Evolutionary conservation across 1,140 invertebrate genomes (phyloP), one percentile per base, ranked within the genome.

Genomic region (Charaxes varanes): DNA sequence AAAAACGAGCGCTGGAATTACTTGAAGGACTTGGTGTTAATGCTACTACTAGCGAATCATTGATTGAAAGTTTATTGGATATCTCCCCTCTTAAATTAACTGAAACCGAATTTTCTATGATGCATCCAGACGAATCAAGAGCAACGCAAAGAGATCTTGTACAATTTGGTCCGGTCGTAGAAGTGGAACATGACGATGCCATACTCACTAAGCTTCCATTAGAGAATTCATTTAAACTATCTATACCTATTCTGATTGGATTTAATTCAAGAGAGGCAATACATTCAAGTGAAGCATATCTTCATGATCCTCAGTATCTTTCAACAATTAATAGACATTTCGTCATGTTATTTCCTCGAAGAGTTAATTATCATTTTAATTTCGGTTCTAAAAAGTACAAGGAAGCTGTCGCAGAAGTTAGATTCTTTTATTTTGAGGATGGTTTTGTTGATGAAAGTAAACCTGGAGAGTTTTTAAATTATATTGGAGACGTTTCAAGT

Each of bases 161-260:
- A 10, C 62, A 84, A 2, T 87, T 86, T 62, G 78, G 76, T 2
- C 86, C 87, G 7, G 69, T 81, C 7, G 34, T 88, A 16, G 85
- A 88, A 78, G 64, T 79, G 21, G 58, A 77, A 6, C 63, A 79
- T 52, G 47, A 66, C 22, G 67, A 81, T 23, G 79, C 86, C 2
- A 71, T 89, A 11, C 48, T 88, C 3, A 83, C 82, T 1, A 58
- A 83, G 53, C 40, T 76, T 8, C 86, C 86, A 2, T 70, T 85
- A 41, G 66, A 86, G 7, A 53, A 57, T 11, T 50, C 57, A 11
- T 50, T 69, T 35, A 50, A 78, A 46, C 68, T 74, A 41, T 64
- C 70, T 14, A 66, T 87, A n/a, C 85, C 86, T 1, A 47, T 87
- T 1, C 86, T 88, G 66, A 85, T 88, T 2, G 86, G 86, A 8